Conservation (phyloP, 2,797 vertebrate species). For the Gastrophryne carolinensis region DNA sequence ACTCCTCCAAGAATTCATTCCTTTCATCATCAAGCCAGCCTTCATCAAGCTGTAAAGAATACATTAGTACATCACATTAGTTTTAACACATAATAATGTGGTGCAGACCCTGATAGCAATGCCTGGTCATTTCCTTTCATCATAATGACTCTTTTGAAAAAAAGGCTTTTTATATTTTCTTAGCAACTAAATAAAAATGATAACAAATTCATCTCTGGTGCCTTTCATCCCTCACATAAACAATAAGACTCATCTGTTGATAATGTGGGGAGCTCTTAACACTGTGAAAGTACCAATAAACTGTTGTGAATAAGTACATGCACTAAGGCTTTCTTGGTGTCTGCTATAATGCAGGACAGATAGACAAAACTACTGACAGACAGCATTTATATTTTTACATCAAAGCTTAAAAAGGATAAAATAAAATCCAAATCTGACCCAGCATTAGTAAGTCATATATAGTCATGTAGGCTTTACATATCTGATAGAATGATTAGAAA, state of each 20-base stretch:
- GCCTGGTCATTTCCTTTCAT: slow-evolving; percentile 66
- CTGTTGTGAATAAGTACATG: not conserved
- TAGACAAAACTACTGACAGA: not conserved
- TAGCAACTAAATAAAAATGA: slow-evolving; percentile 57
- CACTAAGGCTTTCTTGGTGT: not conserved
- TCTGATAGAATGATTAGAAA: not conserved
- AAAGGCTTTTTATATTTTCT: slow-evolving; percentile 50
- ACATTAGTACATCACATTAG: slow-evolving; percentile 66
- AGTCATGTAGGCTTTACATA: not conserved
- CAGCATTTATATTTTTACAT: slow-evolving; percentile 4
- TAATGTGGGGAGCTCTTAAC: slow-evolving; percentile 62
- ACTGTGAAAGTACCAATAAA: slow-evolving; percentile 23
- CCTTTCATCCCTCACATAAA: slow-evolving; percentile 71
- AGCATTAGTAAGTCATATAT: not conserved
- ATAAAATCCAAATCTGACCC: not conserved
- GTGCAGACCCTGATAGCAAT: slow-evolving; percentile 60
- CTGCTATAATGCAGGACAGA: not conserved
- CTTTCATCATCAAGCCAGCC: slow-evolving; percentile 97
- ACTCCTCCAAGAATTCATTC: slow-evolving; percentile 93
- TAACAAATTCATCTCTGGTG: slow-evolving; percentile 55
- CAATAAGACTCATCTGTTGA: slow-evolving; percentile 60
- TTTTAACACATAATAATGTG: slow-evolving; percentile 61
- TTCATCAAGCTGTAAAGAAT: slow-evolving; percentile 87
- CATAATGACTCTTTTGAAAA: slow-evolving; percentile 68
- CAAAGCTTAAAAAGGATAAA: slow-evolving; percentile 22